These are phyloP conservation scores for Antechinus flavipes DNA, from an alignment of 2,113 vertebrate species.

Conservation along the genomic window DNA sequence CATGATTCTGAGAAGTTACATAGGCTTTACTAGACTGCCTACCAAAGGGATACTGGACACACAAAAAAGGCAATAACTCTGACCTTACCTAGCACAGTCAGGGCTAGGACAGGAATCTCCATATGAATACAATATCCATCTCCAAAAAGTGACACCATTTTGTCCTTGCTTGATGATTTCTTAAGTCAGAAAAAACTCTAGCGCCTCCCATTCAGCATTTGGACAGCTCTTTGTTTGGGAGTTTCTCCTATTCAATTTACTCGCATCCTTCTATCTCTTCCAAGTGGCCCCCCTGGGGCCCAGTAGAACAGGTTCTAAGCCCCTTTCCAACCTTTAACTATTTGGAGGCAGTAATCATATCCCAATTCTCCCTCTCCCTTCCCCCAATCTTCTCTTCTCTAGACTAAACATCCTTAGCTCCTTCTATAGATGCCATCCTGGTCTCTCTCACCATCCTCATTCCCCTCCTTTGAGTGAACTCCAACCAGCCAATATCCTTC, in stretches of 20 bases:
- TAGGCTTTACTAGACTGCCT: background rate
- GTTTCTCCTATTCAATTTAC: background rate
- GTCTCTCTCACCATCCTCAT: background rate
- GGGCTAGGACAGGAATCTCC: background rate
- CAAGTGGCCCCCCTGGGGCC: background rate
- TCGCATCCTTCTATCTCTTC: background rate
- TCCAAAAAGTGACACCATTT: background rate
- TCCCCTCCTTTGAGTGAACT: background rate
- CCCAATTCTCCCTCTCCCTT: background rate
- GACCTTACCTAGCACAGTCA: background rate
- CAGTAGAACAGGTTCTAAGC: background rate
- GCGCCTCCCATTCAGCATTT: background rate
- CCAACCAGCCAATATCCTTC: background rate
- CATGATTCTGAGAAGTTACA: background rate
- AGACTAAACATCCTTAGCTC: background rate
- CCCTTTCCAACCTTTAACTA: background rate
- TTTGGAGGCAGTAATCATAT: background rate
- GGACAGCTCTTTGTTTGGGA: background rate
- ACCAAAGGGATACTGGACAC: background rate
- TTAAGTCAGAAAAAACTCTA: background rate
- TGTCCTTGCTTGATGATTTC: background rate
- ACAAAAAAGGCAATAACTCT: background rate
- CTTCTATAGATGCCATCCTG: background rate
- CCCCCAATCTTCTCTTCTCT: background rate
- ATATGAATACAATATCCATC: background rate